phyloP scores from a whole-genome alignment of 2,888 invertebrate genomes.

The Leptogaster cylindrica region DNA sequence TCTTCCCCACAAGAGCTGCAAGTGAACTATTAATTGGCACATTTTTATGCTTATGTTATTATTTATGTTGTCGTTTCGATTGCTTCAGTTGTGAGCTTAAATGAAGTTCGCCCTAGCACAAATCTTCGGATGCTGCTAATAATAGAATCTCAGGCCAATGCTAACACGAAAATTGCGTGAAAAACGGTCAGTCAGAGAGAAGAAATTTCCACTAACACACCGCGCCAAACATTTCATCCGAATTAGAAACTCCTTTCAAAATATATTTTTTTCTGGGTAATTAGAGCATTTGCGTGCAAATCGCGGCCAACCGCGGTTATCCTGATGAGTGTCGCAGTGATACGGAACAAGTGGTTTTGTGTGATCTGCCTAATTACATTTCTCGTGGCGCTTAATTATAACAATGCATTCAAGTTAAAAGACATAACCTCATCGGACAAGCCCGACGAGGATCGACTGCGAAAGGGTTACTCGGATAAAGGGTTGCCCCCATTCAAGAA shows the following conservation, averaged over 20 bases:
- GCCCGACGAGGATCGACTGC: conserved; percentile 7
- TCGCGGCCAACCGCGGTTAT: neutral
- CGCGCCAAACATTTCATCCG: conserved; percentile 1
- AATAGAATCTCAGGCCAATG: conserved; percentile 41
- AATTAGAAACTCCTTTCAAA: conserved; percentile 12
- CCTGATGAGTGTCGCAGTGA: conserved; percentile 15
- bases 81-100: too few species aligned
- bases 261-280: neutral
- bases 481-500: conserved; percentile 53
- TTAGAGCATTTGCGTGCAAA: neutral
- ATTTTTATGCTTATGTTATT: too few species aligned
- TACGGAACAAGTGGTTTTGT: conserved; percentile 29
- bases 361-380: neutral
- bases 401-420: conserved; percentile 43
- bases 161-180: conserved; percentile 25
- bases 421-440: conserved; percentile 42
- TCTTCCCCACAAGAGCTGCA: too few species aligned
- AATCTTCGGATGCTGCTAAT: conserved; percentile 34
- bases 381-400: conserved; percentile 7
- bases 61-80: too few species aligned
- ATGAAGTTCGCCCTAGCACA: conserved; percentile 12
- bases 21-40: too few species aligned
- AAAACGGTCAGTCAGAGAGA: conserved; percentile 41
- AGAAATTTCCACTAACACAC: conserved; percentile 21
- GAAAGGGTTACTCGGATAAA: too few species aligned